Evolutionary conservation across 2,113 vertebrate genomes (phyloP), one percentile per base, ranked within the genome.

Genomic region (Callionymus lyra): DNA sequence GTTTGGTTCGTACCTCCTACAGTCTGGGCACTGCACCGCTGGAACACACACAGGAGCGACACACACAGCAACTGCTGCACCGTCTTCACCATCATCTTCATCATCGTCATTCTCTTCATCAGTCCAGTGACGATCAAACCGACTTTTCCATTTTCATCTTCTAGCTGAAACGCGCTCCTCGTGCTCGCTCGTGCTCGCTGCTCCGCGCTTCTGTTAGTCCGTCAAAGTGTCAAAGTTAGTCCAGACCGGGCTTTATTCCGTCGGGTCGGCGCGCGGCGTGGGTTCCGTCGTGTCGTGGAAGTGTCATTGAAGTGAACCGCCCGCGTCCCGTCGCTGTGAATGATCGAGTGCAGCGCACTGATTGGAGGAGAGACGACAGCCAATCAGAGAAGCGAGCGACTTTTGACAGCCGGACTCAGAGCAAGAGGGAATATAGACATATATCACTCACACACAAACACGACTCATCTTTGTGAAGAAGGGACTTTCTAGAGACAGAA

Each of bases 331-430:
- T 50, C 10, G 15, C 63, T 44, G 33, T 48, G 61, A 45, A 36
- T 51, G 41, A 18, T 35, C 10, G 15, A 14, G 70, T 67, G 65
- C 68, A 66, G 41, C 52, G 56, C 35, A 18, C 51, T 72, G 68
- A 54, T 73, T 70, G 70, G 67, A 55, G 53, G 57, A 34, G 36
- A 34, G 39, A 32, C 27, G 19, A n/a, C 9, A 70, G 60, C 76
- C 74, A 79, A 79, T 79, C 69, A 74, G 47, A 33, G 39, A 35
- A 2, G 0, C 38, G 54, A 76, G 67, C 67, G 75, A 1, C 63
- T 64, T 12, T 38, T 48, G 70, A 1, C 63, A 59, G 9, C 41
- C 44, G 12, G 15, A 9, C 17, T 3, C 0, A 33, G 43, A 16
- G 16, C 50, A 55, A 57, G 59, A 35, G 54, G 59, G 36, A 3